Base-by-base conservation (phyloP, 23 tunicate species). In the Styela plicata region DNA sequence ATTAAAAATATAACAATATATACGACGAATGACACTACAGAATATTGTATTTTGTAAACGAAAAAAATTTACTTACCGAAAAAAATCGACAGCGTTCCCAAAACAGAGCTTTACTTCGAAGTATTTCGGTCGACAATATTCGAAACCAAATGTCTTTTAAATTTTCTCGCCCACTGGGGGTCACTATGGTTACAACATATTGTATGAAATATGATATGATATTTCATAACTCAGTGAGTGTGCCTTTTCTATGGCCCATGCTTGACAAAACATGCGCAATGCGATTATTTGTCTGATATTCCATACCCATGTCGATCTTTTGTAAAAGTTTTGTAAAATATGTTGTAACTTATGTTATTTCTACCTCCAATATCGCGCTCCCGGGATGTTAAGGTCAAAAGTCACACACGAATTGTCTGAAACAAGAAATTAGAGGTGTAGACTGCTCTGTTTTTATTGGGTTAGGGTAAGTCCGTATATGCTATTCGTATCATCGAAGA, bases 171-270 rank as follows among this genome's bases (percentile, higher is more conserved):
- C 1, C 16, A 29, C 71, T 16, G 30, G 22, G 17, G 71, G 2
- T 67, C 16, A 16, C 30, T 25, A 67, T 29, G 71, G 31, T 25
- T 67, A 25, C 31, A 67, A 67, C 16, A 17, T 25, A 67, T 25
- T 67, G 71, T 67, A 27, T 67, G 71, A 67, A 67, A 67, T 67
- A 67, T 67, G 71, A 67, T 67, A 67, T 67, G 71, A 67, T 67
- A 1, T 67, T 67, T 67, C 57, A 44, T 44, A 44, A 44, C 13
- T 44, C 13, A 44, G 13, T 44, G 13, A 5, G 57, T 44, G 57
- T 44, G 57, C 13, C 57, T 13, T 44, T 5, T 44, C 13, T 13
- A 44, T 44, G 57, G 57, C 57, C 57, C 7, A 44, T 44, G 57
- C 57, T 44, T 44, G 57, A 13, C 57, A 7, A 5, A 44, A 13